Evolutionary conservation across 2,888 invertebrate genomes (phyloP).

Genomic region (Mesorhabditis belari): DNA sequence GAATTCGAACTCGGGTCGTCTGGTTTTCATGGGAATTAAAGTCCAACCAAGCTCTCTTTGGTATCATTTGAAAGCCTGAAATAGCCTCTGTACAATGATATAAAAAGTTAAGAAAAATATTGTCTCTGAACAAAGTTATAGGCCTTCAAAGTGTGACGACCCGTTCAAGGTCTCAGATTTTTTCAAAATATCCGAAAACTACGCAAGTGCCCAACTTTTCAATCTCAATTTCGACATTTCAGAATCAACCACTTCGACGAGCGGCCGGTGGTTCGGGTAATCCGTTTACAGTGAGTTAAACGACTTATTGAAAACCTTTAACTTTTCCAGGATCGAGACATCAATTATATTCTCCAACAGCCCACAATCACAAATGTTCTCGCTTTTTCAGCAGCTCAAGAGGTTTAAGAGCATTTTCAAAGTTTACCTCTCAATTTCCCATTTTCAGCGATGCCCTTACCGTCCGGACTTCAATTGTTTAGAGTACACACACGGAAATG

Average conservation of each 20-base stretch:
- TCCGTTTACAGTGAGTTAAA: conserved; percentile 10
- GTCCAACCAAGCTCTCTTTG: not conserved
- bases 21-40: too few species aligned
- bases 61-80: conserved; percentile 15
- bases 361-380: conserved; percentile 38
- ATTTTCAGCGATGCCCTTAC: conserved; percentile 27
- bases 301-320: conserved; percentile 22
- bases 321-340: conserved; percentile 15
- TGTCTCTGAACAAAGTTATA: too few species aligned
- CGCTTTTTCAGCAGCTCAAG: conserved; percentile 41
- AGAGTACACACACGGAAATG: conserved; percentile 42
- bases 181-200: conserved; percentile 33
- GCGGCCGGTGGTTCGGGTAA: conserved; percentile 33
- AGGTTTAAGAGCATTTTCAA: too few species aligned
- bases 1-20: too few species aligned
- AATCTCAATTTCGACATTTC: conserved; percentile 41
- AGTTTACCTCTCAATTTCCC: too few species aligned
- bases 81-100: conserved; percentile 33
- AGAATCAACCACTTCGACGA: conserved; percentile 22
- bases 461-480: conserved; percentile 35
- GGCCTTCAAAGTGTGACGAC: not conserved
- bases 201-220: conserved; percentile 35
- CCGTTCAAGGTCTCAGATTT: not conserved
- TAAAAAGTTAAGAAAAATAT: conserved; percentile 13
- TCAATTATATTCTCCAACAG: conserved; percentile 36